phyloP scores from a whole-genome alignment of 1,140 invertebrate species.

The fruit fly (Drosophila melanogaster) region Release_6_plus_ISO1_MT NC_004354.4:19105001-19105500 shows the following conservation, averaged over 20 bases:
- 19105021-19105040: conserved; percentile 24
- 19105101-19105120: not conserved
- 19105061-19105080: conserved; percentile 16
- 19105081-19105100: conserved; percentile 6
- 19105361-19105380: no score
- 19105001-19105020: not conserved
- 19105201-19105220: no score
- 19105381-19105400: no score
- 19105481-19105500: conserved; percentile 44
- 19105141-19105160: not conserved
- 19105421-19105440: conserved; percentile 78
- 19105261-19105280: no score
- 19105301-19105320: no score
- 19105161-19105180: not conserved
- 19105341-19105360: no score
- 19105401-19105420: conserved; percentile 22
- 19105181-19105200: not conserved
- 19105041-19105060: conserved; percentile 33
- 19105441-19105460: conserved; percentile 68
- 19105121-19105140: not conserved
- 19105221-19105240: no score
- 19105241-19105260: no score
- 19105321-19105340: no score
- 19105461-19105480: conserved; percentile 80
- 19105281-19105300: no score